These are phyloP conservation scores for Eupleurogrammus muticus DNA, from an alignment of 2,797 vertebrate species.

Conservation along the genomic window DNA sequence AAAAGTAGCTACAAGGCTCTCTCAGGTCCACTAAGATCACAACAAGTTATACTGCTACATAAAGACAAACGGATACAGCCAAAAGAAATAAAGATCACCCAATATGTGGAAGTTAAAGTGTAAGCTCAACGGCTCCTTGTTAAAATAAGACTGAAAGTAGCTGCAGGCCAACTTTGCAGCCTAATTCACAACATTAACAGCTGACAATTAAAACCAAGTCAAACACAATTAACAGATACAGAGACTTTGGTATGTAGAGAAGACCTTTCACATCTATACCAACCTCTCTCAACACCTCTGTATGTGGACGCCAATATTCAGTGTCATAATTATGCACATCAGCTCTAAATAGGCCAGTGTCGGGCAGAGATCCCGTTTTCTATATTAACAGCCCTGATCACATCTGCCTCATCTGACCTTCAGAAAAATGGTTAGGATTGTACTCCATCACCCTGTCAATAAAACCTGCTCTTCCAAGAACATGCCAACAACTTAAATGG, in stretches of 20 bases:
- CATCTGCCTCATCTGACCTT: slow-evolving; percentile 29
- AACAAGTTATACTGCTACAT: slow-evolving; percentile 64
- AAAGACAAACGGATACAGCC: slow-evolving; percentile 39
- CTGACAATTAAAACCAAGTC: slow-evolving; percentile 58
- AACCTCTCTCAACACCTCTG: slow-evolving; percentile 41
- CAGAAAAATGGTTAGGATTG: slow-evolving; percentile 22
- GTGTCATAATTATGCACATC: slow-evolving; percentile 45
- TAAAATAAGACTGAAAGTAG: slow-evolving; percentile 54
- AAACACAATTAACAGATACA: slow-evolving; percentile 46
- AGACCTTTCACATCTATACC: slow-evolving; percentile 50
- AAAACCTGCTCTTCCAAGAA: slow-evolving; percentile 42
- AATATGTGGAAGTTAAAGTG: slow-evolving; percentile 34
- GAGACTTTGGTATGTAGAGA: slow-evolving; percentile 76
- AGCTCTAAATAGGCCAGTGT: slow-evolving; percentile 15
- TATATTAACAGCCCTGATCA: slow-evolving; percentile 33
- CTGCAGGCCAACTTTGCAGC: slow-evolving; percentile 35
- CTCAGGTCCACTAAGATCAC: slow-evolving; percentile 59
- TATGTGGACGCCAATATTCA: slow-evolving; percentile 31
- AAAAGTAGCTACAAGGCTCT: slow-evolving; percentile 71
- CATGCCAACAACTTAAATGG: slow-evolving; percentile 28
- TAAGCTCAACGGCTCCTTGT: slow-evolving; percentile 52
- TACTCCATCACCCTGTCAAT: slow-evolving; percentile 49
- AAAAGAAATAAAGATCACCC: slow-evolving; percentile 25
- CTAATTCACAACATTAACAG: slow-evolving; percentile 34
- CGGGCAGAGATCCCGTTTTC: slow-evolving; percentile 23